phyloP scores from a whole-genome alignment of 2,113 vertebrate genomes.

The Dicerorhinus sumatrensis region DNA sequence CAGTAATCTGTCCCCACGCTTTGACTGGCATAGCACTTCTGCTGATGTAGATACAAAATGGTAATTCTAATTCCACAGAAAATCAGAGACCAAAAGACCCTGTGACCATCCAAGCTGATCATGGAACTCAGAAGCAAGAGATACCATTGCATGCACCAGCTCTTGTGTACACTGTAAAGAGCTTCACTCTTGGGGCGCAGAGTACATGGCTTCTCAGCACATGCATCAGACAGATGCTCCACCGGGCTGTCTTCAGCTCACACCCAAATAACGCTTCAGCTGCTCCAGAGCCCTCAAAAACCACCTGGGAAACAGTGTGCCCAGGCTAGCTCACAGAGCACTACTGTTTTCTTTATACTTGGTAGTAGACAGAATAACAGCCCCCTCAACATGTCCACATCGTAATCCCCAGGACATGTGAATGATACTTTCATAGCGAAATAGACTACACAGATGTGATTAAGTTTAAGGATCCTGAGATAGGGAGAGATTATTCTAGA shows the following conservation, averaged over 20 bases:
- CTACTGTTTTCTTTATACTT: not conserved
- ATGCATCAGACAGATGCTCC: not conserved
- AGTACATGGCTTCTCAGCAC: not conserved
- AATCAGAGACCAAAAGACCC: not conserved
- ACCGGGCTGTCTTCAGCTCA: not conserved
- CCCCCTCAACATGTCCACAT: not conserved
- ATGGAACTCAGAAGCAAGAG: not conserved
- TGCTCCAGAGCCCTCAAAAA: not conserved
- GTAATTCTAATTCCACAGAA: slow-evolving; percentile 1
- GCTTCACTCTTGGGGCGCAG: not conserved
- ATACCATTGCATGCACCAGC: not conserved
- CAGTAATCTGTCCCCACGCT: not conserved
- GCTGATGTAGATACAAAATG: not conserved
- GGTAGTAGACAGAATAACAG: not conserved
- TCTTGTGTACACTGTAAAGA: not conserved
- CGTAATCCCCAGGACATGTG: not conserved
- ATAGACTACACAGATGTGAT: not conserved
- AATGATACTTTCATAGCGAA: not conserved
- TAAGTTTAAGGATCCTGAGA: not conserved
- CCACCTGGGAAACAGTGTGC: not conserved
- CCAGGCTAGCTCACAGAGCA: not conserved
- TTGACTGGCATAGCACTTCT: not conserved
- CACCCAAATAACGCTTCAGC: not conserved
- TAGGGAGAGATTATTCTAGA: not conserved
- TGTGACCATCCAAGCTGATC: not conserved